Evolutionary conservation across 2,797 vertebrate genomes (phyloP), one percentile per base, ranked within the genome.

Genomic region (Eulemur albifrons): DNA sequence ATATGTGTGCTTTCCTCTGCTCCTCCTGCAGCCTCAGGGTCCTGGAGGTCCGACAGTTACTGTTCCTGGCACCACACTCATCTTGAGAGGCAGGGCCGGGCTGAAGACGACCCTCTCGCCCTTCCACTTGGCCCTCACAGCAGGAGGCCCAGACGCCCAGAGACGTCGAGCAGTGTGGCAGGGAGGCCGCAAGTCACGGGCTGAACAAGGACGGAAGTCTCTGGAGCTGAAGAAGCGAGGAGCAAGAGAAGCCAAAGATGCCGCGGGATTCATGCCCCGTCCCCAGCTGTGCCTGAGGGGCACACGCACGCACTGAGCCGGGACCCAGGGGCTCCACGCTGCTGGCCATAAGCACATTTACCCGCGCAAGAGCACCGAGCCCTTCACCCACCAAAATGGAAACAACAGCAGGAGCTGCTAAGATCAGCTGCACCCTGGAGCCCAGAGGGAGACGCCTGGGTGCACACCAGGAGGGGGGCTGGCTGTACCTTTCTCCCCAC

Each of bases 101-200:
- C 80, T 48, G 4, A 38, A 79, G 40, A 45, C 8, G 30, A 32
- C 11, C 75, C 70, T 48, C 72, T 43, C 25, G 54, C 10, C 40
- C 32, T 93, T 40, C 48, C 35, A 32, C 27, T 77, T n/a, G 79
- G 6, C n/a, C 86, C 59, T 69, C 23, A 57, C n/a, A 14, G 54
- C 87, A 72, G 75, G 91, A 88, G 45, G 30, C 50, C 75, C 30
- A 40, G 63, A 57, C 2, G 21, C 27, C 14, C 13, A 48, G 63
- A 59, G 45, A 87, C 32, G 21, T 27, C 30, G 13, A 27, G n/a
- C 7, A 21, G 11, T 13, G 9, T 5, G 50, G 30, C 45, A 30
- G 3, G 25, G 3, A 17, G 5, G n/a, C n/a, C 0, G 0, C 15
- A 5, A 18, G 45, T 25, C 65, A 63, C 15, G 4, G 38, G 76